Base-by-base conservation (phyloP, 2,113 vertebrate species). In the Grus americana region DNA sequence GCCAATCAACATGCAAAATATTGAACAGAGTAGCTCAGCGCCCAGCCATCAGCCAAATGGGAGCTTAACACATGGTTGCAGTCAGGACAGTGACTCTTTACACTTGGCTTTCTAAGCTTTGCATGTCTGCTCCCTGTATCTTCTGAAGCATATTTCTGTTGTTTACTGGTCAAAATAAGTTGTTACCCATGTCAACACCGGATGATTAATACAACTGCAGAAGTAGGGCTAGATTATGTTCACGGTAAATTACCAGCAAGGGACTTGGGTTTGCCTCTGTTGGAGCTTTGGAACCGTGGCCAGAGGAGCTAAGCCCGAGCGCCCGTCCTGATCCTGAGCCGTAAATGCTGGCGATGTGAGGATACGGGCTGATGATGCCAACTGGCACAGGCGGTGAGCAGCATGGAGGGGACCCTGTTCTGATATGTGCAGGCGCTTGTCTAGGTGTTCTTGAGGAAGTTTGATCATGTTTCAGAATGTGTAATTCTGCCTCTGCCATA, bases 1-100 rank as follows among this genome's bases (percentile, higher is more conserved):
- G 86, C 92, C 94, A 94, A 96, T 97, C 97, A 95, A 83, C 91
- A 95, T 96, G 90, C 94, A 90, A 93, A 96, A 93, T 96, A 85
- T 68, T 93, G 96, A 93, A 38, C 87, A 79, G 79, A 86, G 92
- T 24, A 83, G 87, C 92, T 76, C 82, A 79, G 93, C 81, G 27
- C 92, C 57, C 15, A 61, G 73, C 76, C 74, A 50, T 47, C 94
- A 89, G 78, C 89, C 80, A 70, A 84, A 90, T 5, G 36, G 9
- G 70, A 82, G 85, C 78, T 79, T 17, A 95, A 68, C 79, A 6
- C 22, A 85, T 87, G 88, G 71, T 13, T 88, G 88, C 65, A 78
- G 73, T 34, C 57, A 68, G 73, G 87, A 62, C 7, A n/a, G 94
- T 50, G 82, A 72, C 75, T 92, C 85, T 59, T 68, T 20, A 1